These are phyloP conservation scores for Pollenia amentaria DNA, from an alignment of 2,888 invertebrate genomes.

Conservation along the genomic window DNA sequence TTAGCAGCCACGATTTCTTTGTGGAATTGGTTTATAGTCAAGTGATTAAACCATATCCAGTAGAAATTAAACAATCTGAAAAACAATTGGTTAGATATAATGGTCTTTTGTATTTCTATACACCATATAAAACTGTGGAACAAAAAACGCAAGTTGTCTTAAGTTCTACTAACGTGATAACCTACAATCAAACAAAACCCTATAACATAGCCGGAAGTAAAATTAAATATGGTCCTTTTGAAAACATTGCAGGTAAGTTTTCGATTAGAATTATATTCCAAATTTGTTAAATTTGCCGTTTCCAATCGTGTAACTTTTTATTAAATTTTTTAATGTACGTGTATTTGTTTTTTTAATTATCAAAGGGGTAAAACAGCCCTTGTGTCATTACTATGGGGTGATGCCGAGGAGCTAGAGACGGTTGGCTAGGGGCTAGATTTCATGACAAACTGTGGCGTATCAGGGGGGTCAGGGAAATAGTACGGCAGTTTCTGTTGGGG, in stretches of 20 bases:
- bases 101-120: conserved; percentile 93
- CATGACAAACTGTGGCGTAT: too few relatives aligned
- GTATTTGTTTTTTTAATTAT: too few relatives aligned
- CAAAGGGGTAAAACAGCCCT: too few relatives aligned
- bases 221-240: conserved; percentile 96
- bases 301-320: background rate
- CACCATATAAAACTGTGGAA: conserved; percentile 91
- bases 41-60: conserved; percentile 92
- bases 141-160: conserved; percentile 93
- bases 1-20: conserved; percentile 79
- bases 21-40: conserved; percentile 92
- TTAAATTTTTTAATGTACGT: too few relatives aligned
- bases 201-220: conserved; percentile 90
- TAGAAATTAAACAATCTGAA: conserved; percentile 95
- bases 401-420: too few relatives aligned
- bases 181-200: conserved; percentile 91
- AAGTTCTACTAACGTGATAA: conserved; percentile 92
- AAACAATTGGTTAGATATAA: conserved; percentile 95
- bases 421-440: too few relatives aligned
- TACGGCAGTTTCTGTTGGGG: too few relatives aligned
- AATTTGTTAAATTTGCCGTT: background rate
- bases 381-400: too few relatives aligned
- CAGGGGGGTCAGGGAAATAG: too few relatives aligned
- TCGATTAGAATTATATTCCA: too few relatives aligned
- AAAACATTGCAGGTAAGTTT: conserved; percentile 86